Evolutionary conservation across 1,140 invertebrate species (phyloP), one percentile per base, ranked within the genome.

Genomic region (Bombus waltoni): DNA sequence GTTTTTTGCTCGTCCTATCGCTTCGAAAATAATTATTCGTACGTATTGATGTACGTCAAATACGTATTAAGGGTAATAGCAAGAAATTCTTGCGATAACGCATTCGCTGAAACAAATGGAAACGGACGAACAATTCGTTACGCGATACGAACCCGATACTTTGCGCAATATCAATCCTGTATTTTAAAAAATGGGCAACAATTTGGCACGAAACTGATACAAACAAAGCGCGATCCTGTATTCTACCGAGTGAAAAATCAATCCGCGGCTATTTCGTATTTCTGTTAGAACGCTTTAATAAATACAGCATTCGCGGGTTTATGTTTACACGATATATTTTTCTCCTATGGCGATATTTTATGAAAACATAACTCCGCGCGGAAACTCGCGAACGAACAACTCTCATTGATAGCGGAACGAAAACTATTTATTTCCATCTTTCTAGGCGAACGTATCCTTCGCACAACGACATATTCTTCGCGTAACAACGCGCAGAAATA

Each of bases 371-470:
- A 32, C 10, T 13, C 28, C 59, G 28, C 13, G 2, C 28, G 11
- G 18, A 8, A 53, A 53, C 22, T 11, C 5, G 11, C 28, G 3
- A 62, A 62, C 4, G 3, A 62, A n/a, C 4, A 47, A 47, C 44
- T 15, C 11, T 28, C 1, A 13, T 62, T 5, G 47, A 53, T 13
- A n/a, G 4, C 13, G 28, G 4, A n/a, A 13, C 59, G 28, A 62
- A n/a, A 62, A 11, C 10, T 13, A 5, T n/a, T 62, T n/a, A n/a
- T 62, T 32, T 32, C 32, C 1, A n/a, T 0, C 4, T n/a, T n/a
- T 28, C 11, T 11, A n/a, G 3, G 3, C 3, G 11, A 2, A 13
- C 28, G 59, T n/a, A n/a, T 0, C 0, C 59, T n/a, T n/a, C 10
- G 32, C 32, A 32, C 32, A 32, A 32, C 32, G 32, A 32, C 32